A percentile compares a stretch with the other conserved stretches of the same genome.
phyloP scores from a whole-genome alignment of 2,888 invertebrate genomes.

The Chloromyia formosa region DNA sequence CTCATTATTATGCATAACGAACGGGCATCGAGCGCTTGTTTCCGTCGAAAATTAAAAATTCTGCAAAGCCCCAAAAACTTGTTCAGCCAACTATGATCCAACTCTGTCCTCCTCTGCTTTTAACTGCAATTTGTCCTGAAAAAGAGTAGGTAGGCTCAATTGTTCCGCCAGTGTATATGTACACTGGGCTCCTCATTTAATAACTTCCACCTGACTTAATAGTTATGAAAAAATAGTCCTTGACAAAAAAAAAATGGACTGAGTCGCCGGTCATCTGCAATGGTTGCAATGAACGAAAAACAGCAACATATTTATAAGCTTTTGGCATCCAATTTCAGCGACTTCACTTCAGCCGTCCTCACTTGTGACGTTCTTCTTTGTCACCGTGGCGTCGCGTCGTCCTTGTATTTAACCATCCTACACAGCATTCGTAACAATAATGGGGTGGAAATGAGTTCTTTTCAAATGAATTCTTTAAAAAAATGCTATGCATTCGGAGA shows the following conservation, averaged over 20 bases:
- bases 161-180: neutral
- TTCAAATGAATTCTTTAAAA: too few species aligned
- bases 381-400: too few species aligned
- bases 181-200: conserved; percentile 23
- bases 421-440: too few species aligned
- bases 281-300: neutral
- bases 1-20: conserved; percentile 48
- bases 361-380: too few species aligned
- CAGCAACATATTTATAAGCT: conserved; percentile 14
- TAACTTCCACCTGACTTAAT: conserved; percentile 38
- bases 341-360: neutral
- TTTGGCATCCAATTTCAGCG: conserved; percentile 23
- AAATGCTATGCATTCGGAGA: too few species aligned
- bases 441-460: too few species aligned
- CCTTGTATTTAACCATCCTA: too few species aligned
- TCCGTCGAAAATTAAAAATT: conserved; percentile 45
- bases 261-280: conserved; percentile 8
- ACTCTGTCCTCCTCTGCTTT: neutral
- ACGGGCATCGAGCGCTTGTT: conserved; percentile 22
- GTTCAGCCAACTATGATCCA: neutral
- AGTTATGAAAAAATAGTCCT: neutral
- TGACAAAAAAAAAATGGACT: conserved; percentile 3
- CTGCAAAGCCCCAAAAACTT: conserved; percentile 37
- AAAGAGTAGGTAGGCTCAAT: neutral
- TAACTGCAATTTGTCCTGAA: neutral